Conservation (phyloP, 2,113 vertebrate species). For the Pituophis catenifer region DNA sequence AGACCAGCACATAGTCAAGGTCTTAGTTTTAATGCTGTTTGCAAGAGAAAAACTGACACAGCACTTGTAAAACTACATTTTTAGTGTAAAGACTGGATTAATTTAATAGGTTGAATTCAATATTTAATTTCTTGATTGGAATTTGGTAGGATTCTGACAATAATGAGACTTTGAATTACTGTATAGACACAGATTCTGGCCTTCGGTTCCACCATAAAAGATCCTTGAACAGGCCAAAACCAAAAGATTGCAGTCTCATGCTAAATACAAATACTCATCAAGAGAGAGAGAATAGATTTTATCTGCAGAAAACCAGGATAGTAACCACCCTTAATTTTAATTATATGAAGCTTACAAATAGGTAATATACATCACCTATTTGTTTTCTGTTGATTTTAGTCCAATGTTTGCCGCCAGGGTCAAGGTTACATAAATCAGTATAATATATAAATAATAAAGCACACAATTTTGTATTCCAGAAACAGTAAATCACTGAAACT, state of each 20-base stretch:
- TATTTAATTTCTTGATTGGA: not conserved
- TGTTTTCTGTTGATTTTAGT: not conserved
- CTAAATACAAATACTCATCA: not conserved
- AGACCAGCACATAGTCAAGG: not conserved
- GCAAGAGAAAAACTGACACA: not conserved
- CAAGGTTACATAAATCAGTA: not conserved
- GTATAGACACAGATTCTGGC: not conserved
- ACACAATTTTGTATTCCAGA: not conserved
- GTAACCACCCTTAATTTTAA: not conserved
- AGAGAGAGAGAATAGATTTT: not conserved
- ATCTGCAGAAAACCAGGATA: not conserved
- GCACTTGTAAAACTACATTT: not conserved
- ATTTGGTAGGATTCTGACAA: not conserved
- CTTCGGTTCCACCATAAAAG: not conserved
- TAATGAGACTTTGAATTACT: not conserved
- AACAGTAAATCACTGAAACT: not conserved
- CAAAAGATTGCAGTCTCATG: not conserved
- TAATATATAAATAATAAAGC: not conserved
- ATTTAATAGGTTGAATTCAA: not conserved
- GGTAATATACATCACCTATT: not conserved
- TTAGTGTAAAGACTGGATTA: not conserved
- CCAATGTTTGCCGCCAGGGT: not conserved
- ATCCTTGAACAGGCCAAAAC: not conserved
- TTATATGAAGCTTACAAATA: not conserved
- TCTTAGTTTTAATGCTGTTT: not conserved